A percentile compares a stretch with the other conserved stretches of the same genome.
phyloP scores from a whole-genome alignment of 64 coral and sea anemone species.

The Actinia equina region DNA sequence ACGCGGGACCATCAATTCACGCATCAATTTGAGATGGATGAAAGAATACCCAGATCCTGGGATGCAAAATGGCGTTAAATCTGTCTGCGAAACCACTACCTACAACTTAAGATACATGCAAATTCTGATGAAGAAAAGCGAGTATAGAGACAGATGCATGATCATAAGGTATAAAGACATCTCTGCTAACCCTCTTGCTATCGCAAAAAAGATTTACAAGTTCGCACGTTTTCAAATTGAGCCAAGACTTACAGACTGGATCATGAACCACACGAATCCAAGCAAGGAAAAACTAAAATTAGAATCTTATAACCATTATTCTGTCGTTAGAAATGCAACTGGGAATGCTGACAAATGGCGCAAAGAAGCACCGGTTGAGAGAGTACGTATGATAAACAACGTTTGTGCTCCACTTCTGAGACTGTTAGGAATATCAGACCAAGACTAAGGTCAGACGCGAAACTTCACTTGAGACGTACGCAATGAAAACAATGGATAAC shows the following conservation, averaged over 20 bases:
- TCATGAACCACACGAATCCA: slow-evolving; percentile 26
- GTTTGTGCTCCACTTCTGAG: slow-evolving; percentile 27
- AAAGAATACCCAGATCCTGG: slow-evolving; percentile 23
- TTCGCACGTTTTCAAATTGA: slow-evolving; percentile 42
- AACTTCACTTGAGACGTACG: background rate
- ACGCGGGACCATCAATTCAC: slow-evolving; percentile 38
- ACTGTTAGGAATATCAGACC: background rate
- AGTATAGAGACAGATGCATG: slow-evolving; percentile 24
- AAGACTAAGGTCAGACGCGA: too few relatives aligned
- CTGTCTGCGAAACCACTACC: slow-evolving; percentile 6
- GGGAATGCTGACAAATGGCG: slow-evolving; percentile 56
- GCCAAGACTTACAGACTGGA: slow-evolving; percentile 11
- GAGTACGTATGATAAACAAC: slow-evolving; percentile 30
- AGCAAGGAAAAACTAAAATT: background rate
- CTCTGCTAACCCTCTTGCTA: slow-evolving; percentile 20
- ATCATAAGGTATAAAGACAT: slow-evolving; percentile 36
- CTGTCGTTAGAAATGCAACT: slow-evolving; percentile 27
- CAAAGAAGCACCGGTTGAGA: background rate
- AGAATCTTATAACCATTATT: slow-evolving; percentile 18
- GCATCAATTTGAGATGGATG: slow-evolving; percentile 31
- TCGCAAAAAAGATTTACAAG: slow-evolving; percentile 34
- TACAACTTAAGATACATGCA: slow-evolving; percentile 24
- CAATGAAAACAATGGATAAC: background rate
- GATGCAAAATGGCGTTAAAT: background rate
- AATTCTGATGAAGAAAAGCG: background rate